Conservation (phyloP, 2,888 invertebrate species). For the Sisyra terminalis region DNA sequence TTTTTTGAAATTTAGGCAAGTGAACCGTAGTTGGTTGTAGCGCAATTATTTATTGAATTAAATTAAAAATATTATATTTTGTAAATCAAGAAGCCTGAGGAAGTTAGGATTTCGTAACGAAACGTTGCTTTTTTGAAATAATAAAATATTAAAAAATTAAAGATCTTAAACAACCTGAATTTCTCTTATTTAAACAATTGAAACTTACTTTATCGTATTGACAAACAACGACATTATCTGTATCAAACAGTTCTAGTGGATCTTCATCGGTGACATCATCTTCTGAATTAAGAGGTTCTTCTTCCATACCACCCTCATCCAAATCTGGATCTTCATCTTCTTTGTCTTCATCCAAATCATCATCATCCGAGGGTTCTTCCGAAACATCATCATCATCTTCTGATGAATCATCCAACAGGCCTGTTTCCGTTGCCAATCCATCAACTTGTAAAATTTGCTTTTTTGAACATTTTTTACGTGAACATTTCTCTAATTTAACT, state of each 20-base stretch:
- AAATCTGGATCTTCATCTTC: conserved; percentile 35
- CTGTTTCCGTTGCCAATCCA: conserved; percentile 20
- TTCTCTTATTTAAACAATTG: conserved; percentile 2
- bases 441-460: not conserved
- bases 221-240: conserved; percentile 98
- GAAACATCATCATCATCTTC: conserved; percentile 63
- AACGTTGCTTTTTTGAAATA: no score
- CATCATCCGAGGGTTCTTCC: conserved; percentile 45
- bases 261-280: conserved; percentile 98
- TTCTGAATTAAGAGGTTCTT: conserved; percentile 90
- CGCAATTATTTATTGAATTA: no score
- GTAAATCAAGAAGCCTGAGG: no score
- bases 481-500: no score
- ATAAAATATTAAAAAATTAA: no score
- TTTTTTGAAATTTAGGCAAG: no score
- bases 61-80: no score
- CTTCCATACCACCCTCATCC: conserved; percentile 25
- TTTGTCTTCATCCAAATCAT: conserved; percentile 49
- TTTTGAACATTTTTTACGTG: not conserved
- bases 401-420: conserved; percentile 37
- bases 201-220: conserved; percentile 88
- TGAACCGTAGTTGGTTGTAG: no score
- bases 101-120: no score
- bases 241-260: conserved; percentile 88
- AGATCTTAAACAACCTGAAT: no score